These are phyloP conservation scores for Orthochromis indermauri DNA, from an alignment of 2,113 vertebrate genomes.

Conservation along the genomic window DNA sequence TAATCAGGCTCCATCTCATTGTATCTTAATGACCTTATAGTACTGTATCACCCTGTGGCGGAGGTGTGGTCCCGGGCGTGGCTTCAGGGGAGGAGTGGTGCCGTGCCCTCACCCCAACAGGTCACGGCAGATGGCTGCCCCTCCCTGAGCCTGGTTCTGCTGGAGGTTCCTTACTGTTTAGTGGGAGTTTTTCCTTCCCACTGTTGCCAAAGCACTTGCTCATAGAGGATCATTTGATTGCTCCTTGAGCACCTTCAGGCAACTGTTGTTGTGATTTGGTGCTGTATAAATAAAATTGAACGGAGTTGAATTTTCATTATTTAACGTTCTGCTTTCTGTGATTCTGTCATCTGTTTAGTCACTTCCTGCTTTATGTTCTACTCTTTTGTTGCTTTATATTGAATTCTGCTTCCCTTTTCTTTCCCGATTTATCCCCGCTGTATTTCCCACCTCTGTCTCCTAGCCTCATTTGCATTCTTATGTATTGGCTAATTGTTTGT, in stretches of 20 bases:
- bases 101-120: too few relatives aligned
- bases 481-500: not conserved
- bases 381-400: not conserved
- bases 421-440: rapidly evolving
- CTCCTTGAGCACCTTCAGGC: not conserved
- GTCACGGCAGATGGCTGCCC: too few relatives aligned
- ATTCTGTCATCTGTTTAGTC: not conserved
- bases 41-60: not conserved
- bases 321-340: rapidly evolving
- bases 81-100: too few relatives aligned
- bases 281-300: not conserved
- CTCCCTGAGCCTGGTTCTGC: too few relatives aligned
- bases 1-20: not conserved
- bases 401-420: rapidly evolving
- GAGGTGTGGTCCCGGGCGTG: too few relatives aligned
- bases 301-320: not conserved
- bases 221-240: too few relatives aligned
- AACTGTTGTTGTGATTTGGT: not conserved
- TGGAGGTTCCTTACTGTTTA: too few relatives aligned
- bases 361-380: not conserved
- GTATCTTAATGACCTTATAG: not conserved
- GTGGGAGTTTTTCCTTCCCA: too few relatives aligned
- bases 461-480: not conserved
- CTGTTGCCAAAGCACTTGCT: too few relatives aligned
- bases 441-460: not conserved